Evolutionary conservation across 2,888 invertebrate species (phyloP).

Genomic region (Nomada ruficornis): DNA sequence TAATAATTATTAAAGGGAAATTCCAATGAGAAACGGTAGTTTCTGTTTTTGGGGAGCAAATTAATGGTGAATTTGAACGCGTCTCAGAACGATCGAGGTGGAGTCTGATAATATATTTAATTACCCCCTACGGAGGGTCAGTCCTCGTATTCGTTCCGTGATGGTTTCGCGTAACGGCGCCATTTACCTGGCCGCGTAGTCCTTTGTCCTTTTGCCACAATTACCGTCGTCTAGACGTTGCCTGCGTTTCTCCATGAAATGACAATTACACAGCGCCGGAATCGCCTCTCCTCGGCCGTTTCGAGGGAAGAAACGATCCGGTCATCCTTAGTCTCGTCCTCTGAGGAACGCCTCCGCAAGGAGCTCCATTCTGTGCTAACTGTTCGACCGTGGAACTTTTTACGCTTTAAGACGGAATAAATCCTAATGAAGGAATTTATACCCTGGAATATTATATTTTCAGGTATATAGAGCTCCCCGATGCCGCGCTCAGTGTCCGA

Average conservation of each 20-base stretch:
- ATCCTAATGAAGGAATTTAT: neutral
- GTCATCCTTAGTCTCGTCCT: slow-evolving; percentile 4
- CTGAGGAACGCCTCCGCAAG: slow-evolving; percentile 37
- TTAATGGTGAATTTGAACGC: slow-evolving; percentile 37
- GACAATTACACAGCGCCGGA: slow-evolving; percentile 75
- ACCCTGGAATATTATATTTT: no score
- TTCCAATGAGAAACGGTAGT: no score
- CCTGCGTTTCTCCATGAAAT: slow-evolving; percentile 71
- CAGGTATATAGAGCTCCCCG: no score
- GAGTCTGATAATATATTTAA: slow-evolving; percentile 64
- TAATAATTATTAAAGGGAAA: no score
- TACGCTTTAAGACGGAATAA: slow-evolving; percentile 11
- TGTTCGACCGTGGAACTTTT: neutral
- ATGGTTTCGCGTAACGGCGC: slow-evolving; percentile 45
- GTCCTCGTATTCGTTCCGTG: neutral
- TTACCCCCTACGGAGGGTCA: slow-evolving; percentile 58
- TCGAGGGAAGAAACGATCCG: slow-evolving; percentile 51
- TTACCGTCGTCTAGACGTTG: slow-evolving; percentile 79
- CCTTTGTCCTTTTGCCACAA: slow-evolving; percentile 73
- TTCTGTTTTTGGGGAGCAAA: neutral
- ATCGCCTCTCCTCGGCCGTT: slow-evolving; percentile 58
- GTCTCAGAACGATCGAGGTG: slow-evolving; percentile 34
- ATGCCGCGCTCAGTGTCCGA: no score
- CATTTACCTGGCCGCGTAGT: slow-evolving; percentile 63
- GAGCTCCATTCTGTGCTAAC: neutral